These are phyloP conservation scores for Axis porcinus DNA, from an alignment of 2,113 vertebrate species.

Conservation along the genomic window DNA sequence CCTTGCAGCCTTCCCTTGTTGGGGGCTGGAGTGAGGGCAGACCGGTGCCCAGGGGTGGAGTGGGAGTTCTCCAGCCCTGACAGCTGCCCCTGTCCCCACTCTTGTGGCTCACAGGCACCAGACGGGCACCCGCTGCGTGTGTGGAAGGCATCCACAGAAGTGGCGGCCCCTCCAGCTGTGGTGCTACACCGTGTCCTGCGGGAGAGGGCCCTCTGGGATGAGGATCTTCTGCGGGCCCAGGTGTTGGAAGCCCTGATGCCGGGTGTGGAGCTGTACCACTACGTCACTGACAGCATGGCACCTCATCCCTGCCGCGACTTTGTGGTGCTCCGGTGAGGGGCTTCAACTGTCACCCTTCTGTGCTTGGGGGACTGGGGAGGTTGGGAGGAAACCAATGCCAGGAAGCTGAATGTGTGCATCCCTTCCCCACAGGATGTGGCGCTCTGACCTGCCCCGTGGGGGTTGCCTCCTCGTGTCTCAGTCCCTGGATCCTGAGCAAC, in stretches of 20 bases:
- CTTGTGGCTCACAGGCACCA: constrained; percentile 75
- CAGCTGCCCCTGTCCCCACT: accelerated
- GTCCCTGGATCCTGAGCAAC: constrained; percentile 85
- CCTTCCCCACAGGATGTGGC: constrained; percentile 81
- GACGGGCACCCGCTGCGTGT: constrained; percentile 85
- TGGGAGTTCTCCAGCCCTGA: not conserved
- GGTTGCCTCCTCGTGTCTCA: constrained; percentile 84
- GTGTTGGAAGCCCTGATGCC: constrained; percentile 86
- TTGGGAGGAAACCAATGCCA: not conserved
- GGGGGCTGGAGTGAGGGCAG: not conserved
- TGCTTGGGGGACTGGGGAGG: not conserved
- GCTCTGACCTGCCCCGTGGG: constrained; percentile 81
- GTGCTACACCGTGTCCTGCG: constrained; percentile 87
- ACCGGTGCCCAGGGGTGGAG: not conserved
- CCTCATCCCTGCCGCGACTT: constrained; percentile 87
- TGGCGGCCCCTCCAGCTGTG: constrained; percentile 80
- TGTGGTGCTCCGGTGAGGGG: constrained; percentile 85
- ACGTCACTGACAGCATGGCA: constrained; percentile 89
- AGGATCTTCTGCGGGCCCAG: constrained; percentile 86
- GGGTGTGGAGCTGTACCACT: constrained; percentile 87
- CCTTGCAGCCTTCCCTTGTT: not conserved
- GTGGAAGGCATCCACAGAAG: constrained; percentile 86
- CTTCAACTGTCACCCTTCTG: not conserved
- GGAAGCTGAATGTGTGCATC: not conserved
- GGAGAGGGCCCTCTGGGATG: constrained; percentile 90